Percentiles rank a stretch among this genome's conserved stretches.
These are phyloP conservation scores for Lordiphosa fenestrarum DNA, from an alignment of 2,888 invertebrate genomes.

Conservation along the genomic window DNA sequence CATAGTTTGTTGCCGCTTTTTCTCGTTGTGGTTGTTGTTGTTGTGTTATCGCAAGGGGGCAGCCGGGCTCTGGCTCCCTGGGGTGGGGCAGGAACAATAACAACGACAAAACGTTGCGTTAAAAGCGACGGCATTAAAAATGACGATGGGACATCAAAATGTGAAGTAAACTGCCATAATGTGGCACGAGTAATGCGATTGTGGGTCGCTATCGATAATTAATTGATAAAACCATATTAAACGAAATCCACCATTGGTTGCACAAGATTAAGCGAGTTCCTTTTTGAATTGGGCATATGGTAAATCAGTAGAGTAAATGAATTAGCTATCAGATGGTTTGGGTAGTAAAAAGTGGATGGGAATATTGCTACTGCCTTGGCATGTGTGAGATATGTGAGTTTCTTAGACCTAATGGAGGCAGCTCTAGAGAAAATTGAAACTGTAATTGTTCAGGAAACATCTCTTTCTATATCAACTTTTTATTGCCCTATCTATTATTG, in stretches of 20 bases:
- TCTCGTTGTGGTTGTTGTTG: constrained; percentile 13
- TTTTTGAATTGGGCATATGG: not conserved
- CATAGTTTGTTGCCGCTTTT: constrained; percentile 61
- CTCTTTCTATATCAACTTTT: too few species aligned
- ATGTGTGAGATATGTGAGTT: too few species aligned
- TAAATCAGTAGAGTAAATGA: too few species aligned
- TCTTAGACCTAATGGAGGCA: too few species aligned
- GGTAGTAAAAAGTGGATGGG: too few species aligned
- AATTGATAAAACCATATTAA: constrained; percentile 23
- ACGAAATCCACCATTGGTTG: constrained; percentile 2
- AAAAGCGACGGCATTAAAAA: constrained; percentile 60
- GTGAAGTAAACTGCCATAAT: constrained; percentile 56
- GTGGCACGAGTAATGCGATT: constrained; percentile 42
- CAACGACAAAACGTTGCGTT: constrained; percentile 28
- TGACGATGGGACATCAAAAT: constrained; percentile 46
- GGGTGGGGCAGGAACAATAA: not conserved
- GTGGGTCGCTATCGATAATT: constrained; percentile 9
- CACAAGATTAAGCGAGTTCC: too few species aligned
- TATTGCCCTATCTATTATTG: too few species aligned
- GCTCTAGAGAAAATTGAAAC: too few species aligned
- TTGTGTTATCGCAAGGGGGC: constrained; percentile 27
- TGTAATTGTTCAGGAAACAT: too few species aligned
- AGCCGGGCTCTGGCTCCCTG: not conserved
- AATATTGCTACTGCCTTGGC: too few species aligned
- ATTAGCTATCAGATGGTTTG: too few species aligned